phyloP scores from a whole-genome alignment of 2,113 vertebrate species.

The Litocranius walleri region DNA sequence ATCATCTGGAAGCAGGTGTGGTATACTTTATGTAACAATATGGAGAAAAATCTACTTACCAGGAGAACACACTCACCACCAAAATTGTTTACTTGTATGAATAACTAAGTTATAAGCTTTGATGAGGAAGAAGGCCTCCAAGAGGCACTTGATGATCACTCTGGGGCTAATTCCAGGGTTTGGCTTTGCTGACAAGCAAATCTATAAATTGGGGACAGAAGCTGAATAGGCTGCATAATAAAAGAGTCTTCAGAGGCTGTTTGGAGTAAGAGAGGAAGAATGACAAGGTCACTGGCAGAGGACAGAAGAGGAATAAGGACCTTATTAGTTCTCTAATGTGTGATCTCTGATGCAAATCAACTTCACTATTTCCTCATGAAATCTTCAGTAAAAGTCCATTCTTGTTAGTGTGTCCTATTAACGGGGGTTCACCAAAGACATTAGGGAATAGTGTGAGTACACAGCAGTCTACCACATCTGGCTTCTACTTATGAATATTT shows the following conservation, averaged over 20 bases:
- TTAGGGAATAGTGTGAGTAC: neutral
- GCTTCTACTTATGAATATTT: neutral
- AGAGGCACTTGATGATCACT: neutral
- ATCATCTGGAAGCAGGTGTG: neutral
- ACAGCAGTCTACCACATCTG: neutral
- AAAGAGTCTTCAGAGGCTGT: neutral
- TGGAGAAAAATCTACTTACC: neutral
- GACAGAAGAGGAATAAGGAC: neutral
- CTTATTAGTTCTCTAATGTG: neutral
- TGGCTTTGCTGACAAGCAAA: neutral
- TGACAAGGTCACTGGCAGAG: neutral
- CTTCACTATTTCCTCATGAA: slow-evolving; percentile 8
- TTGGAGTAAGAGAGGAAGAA: neutral
- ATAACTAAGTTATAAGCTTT: slow-evolving; percentile 2
- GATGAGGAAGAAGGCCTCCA: neutral
- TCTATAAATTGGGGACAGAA: neutral
- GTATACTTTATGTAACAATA: neutral
- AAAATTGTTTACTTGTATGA: neutral
- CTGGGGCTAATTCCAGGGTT: neutral
- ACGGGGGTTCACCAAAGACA: neutral
- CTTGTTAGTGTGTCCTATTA: neutral
- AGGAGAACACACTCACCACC: neutral
- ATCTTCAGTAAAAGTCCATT: neutral
- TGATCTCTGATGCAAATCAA: neutral
- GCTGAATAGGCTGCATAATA: neutral